phyloP scores from a whole-genome alignment of 2,888 invertebrate species.

The Laothoe populi region DNA sequence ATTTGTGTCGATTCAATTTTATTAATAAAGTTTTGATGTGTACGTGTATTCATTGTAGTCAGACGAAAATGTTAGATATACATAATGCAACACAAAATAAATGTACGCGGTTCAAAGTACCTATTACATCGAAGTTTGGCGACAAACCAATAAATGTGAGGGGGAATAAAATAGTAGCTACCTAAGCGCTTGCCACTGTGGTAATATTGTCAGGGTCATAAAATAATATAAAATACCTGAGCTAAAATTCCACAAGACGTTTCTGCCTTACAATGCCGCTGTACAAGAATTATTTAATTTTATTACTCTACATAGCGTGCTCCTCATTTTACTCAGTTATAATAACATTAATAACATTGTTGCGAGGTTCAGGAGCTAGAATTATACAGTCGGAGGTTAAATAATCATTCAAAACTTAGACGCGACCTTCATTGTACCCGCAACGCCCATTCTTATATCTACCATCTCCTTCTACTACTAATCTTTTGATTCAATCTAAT shows the following conservation, averaged over 20 bases:
- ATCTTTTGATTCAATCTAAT: constrained; percentile 62
- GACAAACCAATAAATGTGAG: constrained; percentile 8
- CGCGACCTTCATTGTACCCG: constrained; percentile 2
- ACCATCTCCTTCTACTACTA: constrained; percentile 52
- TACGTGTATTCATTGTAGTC: no score
- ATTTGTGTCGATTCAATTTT: no score
- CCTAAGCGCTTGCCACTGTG: neutral
- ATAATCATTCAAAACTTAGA: constrained; percentile 11
- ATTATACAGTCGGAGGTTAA: neutral
- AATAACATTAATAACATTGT: neutral
- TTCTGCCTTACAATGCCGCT: neutral
- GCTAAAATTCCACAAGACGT: constrained; percentile 1
- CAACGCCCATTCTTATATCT: constrained; percentile 39
- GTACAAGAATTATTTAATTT: neutral
- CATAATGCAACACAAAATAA: neutral
- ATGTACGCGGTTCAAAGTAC: neutral
- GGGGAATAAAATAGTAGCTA: neutral
- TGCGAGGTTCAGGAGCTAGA: constrained; percentile 1
- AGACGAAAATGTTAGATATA: neutral
- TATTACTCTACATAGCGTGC: constrained; percentile 11
- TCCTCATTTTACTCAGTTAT: neutral
- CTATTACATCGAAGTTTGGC: constrained; percentile 11
- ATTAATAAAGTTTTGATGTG: no score
- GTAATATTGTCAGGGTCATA: neutral
- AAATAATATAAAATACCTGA: constrained; percentile 9